Evolutionary conservation across 2,888 invertebrate species (phyloP), one percentile per base, ranked within the genome.

Genomic region (Ptycholaimellus sp.): DNA sequence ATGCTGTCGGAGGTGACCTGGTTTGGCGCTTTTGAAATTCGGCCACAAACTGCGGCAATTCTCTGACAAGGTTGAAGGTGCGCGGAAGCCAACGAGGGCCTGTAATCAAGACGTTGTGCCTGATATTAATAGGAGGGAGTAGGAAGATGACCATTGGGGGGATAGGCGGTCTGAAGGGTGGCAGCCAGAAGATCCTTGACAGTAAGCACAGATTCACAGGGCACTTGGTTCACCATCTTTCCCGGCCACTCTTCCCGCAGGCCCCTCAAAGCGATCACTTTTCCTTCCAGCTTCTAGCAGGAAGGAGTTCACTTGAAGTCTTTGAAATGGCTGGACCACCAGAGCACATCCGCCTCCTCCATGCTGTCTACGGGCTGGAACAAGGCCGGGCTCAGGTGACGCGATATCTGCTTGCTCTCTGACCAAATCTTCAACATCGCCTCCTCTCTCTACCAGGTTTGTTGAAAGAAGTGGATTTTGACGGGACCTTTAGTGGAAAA

Each of bases 161-260:
- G 21, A 17, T 32, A 38, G 16, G 35, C 35, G 9, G 33, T n/a
- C 16, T 49, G 39, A 3, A 49, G 35, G 21, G 44, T 43, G 1
- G 53, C 49, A 36, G 75, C 71, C 21, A 87, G 56, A 20, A 85
- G 64, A 64, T 87, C 83, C 62, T 85, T 87, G 7, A 79, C 70
- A 3, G 83, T 85, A 7, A 85, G 54, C 2, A 83, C 72, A 63
- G 74, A 73, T 59, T 87, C 87, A 61, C 71, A 77, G 1, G 85
- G 85, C 59, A 83, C 87, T 61, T 87, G 85, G 60, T 85, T 87
- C 2, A 87, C 64, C 58, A 73, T 74, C 50, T 72, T 73, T 29
- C 68, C 59, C 1, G 78, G 75, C 6, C 63, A 65, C 14, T 62
- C 54, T 36, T 63, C 54, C 43, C 72, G 70, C 0, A 80, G 59